Conservation (phyloP, 2,797 vertebrate species). For the Clarias laeviceps region DNA sequence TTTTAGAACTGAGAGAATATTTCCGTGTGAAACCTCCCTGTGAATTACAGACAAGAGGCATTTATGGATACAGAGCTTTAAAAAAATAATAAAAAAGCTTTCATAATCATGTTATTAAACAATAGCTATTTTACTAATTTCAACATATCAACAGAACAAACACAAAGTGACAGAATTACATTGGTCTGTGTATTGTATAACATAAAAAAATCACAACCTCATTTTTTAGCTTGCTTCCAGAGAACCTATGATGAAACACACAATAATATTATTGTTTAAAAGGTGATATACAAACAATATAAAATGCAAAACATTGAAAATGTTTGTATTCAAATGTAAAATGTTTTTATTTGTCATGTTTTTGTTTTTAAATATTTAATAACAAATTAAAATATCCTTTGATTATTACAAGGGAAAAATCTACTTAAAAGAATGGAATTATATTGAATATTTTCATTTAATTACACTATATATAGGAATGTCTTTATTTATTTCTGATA, state of each 20-base stretch:
- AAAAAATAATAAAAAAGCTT: background rate
- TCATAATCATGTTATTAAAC: background rate
- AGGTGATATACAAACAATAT: background rate
- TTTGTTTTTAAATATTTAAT: no score
- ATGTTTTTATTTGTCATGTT: background rate
- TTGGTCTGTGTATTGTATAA: no score
- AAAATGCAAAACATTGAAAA: background rate
- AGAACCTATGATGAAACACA: conserved; percentile 83
- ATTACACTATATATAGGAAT: background rate
- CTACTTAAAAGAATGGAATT: no score
- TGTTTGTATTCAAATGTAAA: background rate
- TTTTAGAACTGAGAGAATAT: conserved; percentile 98
- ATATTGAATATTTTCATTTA: background rate
- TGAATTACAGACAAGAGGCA: conserved; percentile 36
- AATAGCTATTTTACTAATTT: background rate
- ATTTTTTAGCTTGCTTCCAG: conserved; percentile 96
- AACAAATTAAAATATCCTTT: background rate
- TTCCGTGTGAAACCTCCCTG: conserved; percentile 98
- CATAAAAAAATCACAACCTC: conserved; percentile 78
- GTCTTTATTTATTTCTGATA: background rate
- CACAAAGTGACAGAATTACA: background rate
- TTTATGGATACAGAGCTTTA: background rate
- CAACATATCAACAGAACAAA: background rate
- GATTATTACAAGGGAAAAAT: background rate
- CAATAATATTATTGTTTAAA: conserved; percentile 28